Percentiles rank a stretch among this genome's conserved stretches.
phyloP scores from a whole-genome alignment of 2,888 invertebrate species.

The Villa cingulata region DNA sequence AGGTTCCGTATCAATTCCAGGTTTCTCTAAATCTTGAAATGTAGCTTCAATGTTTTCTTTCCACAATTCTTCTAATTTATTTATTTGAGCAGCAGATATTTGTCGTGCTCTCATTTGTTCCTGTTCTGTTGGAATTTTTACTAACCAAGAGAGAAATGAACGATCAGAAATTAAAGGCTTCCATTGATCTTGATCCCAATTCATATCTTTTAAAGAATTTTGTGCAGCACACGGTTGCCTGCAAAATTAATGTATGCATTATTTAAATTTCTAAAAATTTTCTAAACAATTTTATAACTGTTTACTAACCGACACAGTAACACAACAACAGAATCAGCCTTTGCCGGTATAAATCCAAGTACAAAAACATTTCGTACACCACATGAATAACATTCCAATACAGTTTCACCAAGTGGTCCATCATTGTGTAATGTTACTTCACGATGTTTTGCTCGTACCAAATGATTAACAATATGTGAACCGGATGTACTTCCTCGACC shows the following conservation, averaged over 20 bases:
- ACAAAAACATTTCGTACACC: conserved; percentile 97
- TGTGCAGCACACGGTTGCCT: conserved; percentile 95
- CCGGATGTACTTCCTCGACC: conserved; percentile 95
- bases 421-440: conserved; percentile 96
- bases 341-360: conserved; percentile 96
- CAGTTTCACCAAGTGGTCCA: conserved; percentile 93
- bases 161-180: conserved; percentile 95
- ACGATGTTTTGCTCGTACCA: conserved; percentile 98
- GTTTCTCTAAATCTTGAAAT: conserved; percentile 94
- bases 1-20: conserved; percentile 95
- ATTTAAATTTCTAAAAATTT: background rate
- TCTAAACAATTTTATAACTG: too few relatives aligned
- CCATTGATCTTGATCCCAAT: conserved; percentile 99
- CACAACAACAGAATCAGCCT: conserved; percentile 96
- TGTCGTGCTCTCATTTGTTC: conserved; percentile 92
- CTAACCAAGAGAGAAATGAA: conserved; percentile 91
- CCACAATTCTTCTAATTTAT: conserved; percentile 97
- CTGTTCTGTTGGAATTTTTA: conserved; percentile 93
- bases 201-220: conserved; percentile 95
- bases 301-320: conserved; percentile 65
- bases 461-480: conserved; percentile 96
- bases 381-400: conserved; percentile 97
- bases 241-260: background rate
- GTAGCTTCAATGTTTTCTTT: conserved; percentile 96
- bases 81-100: conserved; percentile 93